A percentile compares a stretch with the other conserved stretches of the same genome.
Evolutionary conservation across 1,140 invertebrate genomes (phyloP).

Genomic region (Chymomyza costata): DNA sequence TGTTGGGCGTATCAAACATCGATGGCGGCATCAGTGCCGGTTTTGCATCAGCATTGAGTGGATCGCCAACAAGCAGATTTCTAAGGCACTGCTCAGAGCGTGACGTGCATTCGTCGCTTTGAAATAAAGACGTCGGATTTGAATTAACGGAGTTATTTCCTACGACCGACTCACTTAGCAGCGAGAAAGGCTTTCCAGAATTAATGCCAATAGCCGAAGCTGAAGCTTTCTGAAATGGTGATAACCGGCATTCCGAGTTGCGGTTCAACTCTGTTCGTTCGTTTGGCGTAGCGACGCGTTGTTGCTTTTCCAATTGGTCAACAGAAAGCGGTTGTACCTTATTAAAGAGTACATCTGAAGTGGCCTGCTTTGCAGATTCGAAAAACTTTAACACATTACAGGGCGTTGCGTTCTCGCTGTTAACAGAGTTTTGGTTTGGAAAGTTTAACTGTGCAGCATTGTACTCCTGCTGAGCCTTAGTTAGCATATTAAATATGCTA

Average conservation of each 20-base stretch:
- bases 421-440: conserved; percentile 13
- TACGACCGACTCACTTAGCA: conserved; percentile 44
- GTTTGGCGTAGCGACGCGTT: conserved; percentile 76
- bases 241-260: conserved; percentile 76
- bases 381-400: conserved; percentile 91
- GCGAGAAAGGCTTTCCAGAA: conserved; percentile 22
- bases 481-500: conserved; percentile 92
- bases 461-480: conserved; percentile 89
- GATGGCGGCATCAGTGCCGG: conserved; percentile 87
- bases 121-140: conserved; percentile 37
- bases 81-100: conserved; percentile 75
- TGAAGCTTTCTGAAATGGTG: conserved; percentile 40
- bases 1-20: conserved; percentile 80
- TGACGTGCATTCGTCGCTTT: conserved; percentile 42
- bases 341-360: conserved; percentile 76
- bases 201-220: conserved; percentile 8
- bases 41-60: conserved; percentile 58
- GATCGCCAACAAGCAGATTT: conserved; percentile 69
- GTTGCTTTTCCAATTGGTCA: conserved; percentile 92
- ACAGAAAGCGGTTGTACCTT: conserved; percentile 81
- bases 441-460: conserved; percentile 50
- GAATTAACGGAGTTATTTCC: conserved; percentile 24
- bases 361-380: conserved; percentile 84
- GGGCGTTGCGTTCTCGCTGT: conserved; percentile 74
- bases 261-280: conserved; percentile 21